Evolutionary conservation across 2,113 vertebrate species (phyloP).

Genomic region (cattle (Bos taurus)): DNA sequence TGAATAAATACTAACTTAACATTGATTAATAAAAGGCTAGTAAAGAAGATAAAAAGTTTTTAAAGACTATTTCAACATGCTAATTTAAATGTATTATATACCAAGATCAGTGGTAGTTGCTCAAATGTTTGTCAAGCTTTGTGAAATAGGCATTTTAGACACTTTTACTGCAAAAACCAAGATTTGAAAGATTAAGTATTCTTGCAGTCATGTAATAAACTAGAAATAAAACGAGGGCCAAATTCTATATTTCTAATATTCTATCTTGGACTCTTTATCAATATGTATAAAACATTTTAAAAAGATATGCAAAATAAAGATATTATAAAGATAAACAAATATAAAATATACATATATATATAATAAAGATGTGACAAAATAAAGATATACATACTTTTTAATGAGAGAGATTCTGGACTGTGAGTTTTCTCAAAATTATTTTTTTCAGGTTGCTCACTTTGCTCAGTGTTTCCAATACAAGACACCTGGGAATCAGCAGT

Average conservation of each 20-base stretch:
- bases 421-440: not conserved
- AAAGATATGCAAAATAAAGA: not conserved
- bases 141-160: not conserved
- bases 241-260: not conserved
- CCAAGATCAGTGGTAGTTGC: not conserved
- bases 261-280: not conserved
- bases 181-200: not conserved
- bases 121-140: not conserved
- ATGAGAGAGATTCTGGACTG: not conserved
- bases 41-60: not conserved
- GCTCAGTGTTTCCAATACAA: constrained; percentile 1
- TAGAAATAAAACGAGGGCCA: not conserved
- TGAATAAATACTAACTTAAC: not conserved
- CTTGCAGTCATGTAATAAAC: not conserved
- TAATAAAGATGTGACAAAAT: not conserved
- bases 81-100: not conserved
- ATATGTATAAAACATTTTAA: not conserved
- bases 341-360: not conserved
- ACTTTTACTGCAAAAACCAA: not conserved
- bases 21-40: not conserved
- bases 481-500: not conserved
- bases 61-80: not conserved
- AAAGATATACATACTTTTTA: not conserved
- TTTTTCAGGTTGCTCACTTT: not conserved
- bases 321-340: no score